Base-by-base conservation (phyloP, 2,888 invertebrate genomes). In the Heliconius cydno region DNA sequence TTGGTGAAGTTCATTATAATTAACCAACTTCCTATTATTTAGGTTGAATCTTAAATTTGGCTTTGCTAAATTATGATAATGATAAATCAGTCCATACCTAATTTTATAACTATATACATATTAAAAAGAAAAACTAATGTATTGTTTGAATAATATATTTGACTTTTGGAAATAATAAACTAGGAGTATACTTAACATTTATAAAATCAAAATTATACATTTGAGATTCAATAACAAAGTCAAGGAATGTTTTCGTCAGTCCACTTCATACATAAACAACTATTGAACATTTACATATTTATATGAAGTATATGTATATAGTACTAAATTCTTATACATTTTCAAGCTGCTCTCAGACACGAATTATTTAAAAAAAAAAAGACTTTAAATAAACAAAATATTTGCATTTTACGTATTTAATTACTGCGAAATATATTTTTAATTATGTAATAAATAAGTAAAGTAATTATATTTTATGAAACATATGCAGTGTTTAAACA, bases 181-280 rank as follows among this genome's bases (percentile, higher is more conserved):
- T 76, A 63, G 6, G 13, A 25, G 19, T 60, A 60, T 60, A 77
- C 57, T 77, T 77, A 60, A 79, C 46, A 73, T 73, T 60, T 60
- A 73, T 60, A 12, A 34, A 57, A 38, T 70, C 25, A 63, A 70
- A 52, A 67, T 76, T 76, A 80, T 19, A 76, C 60, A 76, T 79
- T 77, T 73, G 83, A 81, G 83, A 83, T 86, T 86, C 85, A 82
- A 68, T 78, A 82, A 79, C 63, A 79, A 76, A 75, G 71, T 77
- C 78, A 81, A 72, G 83, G 83, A 83, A 83, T 83, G 82, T 72
- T 77, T 52, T 25, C 22, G 68, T 79, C 79, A 82, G 79, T 81
- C 81, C 65, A 65, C 63, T 76, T 76, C 22, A 60, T 60, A 70
- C 28, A 68, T 57, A 75, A 52, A 22, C 41, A 57, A 46, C 65